These are phyloP conservation scores for Drosophila lowei DNA, from an alignment of 1,140 invertebrate species.

Conservation along the genomic window DNA sequence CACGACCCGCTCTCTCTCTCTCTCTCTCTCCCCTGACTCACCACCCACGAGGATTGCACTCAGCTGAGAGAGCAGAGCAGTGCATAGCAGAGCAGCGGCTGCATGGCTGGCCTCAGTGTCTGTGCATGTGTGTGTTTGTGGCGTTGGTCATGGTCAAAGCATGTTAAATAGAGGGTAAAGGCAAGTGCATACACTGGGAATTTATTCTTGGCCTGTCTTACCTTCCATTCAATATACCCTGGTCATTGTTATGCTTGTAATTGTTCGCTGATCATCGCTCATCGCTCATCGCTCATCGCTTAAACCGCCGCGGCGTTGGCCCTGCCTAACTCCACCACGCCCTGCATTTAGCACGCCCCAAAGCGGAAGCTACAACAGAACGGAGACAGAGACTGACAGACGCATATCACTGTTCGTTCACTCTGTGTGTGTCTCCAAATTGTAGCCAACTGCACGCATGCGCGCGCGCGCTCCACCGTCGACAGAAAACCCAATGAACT, in stretches of 20 bases:
- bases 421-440: neutral
- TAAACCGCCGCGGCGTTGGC: neutral
- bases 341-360: conserved; percentile 61
- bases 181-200: too few relatives aligned
- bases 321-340: conserved; percentile 27
- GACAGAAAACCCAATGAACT: conserved; percentile 62
- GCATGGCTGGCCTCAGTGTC: conserved; percentile 24
- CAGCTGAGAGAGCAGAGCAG: conserved; percentile 18
- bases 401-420: conserved; percentile 39
- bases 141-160: conserved; percentile 55
- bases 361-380: conserved; percentile 46
- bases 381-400: conserved; percentile 23
- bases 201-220: too few relatives aligned
- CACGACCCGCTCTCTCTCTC: conserved; percentile 1
- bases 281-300: too few relatives aligned
- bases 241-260: conserved; percentile 59
- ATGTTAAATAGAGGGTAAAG: too few relatives aligned
- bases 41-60: conserved; percentile 42
- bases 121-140: conserved; percentile 25
- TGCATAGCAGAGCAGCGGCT: conserved; percentile 12
- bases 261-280: conserved; percentile 58
- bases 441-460: conserved; percentile 33
- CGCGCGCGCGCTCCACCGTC: conserved; percentile 13
- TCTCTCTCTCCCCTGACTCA: conserved; percentile 28
- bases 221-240: too few relatives aligned